These are phyloP conservation scores for Philaethria dido DNA, from an alignment of 2,888 invertebrate genomes.

Conservation along the genomic window DNA sequence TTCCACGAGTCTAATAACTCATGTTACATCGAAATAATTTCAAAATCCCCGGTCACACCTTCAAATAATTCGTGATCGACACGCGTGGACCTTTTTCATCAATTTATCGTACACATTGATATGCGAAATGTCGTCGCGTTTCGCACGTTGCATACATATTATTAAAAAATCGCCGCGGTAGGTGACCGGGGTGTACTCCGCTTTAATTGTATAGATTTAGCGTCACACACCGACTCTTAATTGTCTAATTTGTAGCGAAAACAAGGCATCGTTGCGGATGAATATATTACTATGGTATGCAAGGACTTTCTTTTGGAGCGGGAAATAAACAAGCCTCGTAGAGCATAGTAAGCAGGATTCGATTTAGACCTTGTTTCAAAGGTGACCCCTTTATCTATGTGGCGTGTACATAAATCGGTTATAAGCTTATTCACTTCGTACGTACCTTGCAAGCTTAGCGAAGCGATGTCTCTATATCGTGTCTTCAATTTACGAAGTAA, in stretches of 20 bases:
- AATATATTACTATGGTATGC: conserved; percentile 77
- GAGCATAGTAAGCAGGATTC: conserved; percentile 70
- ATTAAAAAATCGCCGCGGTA: conserved; percentile 82
- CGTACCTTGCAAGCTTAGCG: neutral
- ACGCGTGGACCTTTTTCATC: conserved; percentile 74
- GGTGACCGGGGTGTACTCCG: conserved; percentile 75
- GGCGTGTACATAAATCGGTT: neutral
- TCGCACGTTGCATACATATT: conserved; percentile 82
- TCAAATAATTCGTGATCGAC: conserved; percentile 60
- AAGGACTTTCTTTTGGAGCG: conserved; percentile 81
- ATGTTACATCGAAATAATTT: conserved; percentile 51
- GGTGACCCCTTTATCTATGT: conserved; percentile 41
- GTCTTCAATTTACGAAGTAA: neutral
- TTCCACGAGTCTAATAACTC: conserved; percentile 31
- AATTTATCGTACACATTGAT: conserved; percentile 77
- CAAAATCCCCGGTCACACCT: conserved; percentile 57
- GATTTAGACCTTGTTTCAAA: conserved; percentile 54
- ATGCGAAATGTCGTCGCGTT: conserved; percentile 76
- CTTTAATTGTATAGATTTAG: conserved; percentile 81
- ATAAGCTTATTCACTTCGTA: conserved; percentile 61
- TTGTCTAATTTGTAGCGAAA: conserved; percentile 83
- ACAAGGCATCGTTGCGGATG: conserved; percentile 70
- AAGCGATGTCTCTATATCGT: neutral
- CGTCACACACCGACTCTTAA: conserved; percentile 75
- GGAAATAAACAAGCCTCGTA: conserved; percentile 63